These are phyloP conservation scores for Leptopilina boulardi DNA, from an alignment of 1,140 invertebrate genomes.

Conservation along the genomic window DNA sequence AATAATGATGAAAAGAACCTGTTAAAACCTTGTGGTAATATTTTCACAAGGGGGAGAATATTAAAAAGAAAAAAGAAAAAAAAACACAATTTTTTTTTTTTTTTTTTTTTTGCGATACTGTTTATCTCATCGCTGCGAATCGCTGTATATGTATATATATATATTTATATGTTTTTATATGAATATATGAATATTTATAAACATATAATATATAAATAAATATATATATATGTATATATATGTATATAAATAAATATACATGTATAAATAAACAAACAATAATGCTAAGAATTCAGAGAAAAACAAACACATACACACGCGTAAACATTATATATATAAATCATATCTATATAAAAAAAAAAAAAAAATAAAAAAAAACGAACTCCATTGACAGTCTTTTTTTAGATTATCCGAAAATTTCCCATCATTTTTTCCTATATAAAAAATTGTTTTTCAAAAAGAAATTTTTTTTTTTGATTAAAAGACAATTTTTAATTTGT, in stretches of 20 bases:
- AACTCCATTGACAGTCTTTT: conserved; percentile 56
- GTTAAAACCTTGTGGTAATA: conserved; percentile 34
- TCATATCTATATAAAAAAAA: conserved; percentile 63
- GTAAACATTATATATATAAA: conserved; percentile 61
- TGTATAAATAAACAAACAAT: conserved; percentile 52
- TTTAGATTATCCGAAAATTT: conserved; percentile 44
- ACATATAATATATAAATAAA: conserved; percentile 50
- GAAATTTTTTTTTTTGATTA: neutral
- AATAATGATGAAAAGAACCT: conserved; percentile 34
- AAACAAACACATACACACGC: conserved; percentile 53
- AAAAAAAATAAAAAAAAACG: conserved; percentile 61
- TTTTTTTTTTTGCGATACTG: conserved; percentile 27
- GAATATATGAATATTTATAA: conserved; percentile 48
- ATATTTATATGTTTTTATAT: conserved; percentile 37
- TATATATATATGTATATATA: conserved; percentile 51
- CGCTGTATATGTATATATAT: conserved; percentile 47
- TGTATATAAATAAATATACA: conserved; percentile 52
- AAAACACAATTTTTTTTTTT: conserved; percentile 7
- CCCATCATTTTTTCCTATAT: neutral
- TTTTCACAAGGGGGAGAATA: conserved; percentile 37
- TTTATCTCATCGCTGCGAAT: conserved; percentile 35
- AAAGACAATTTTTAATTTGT: neutral
- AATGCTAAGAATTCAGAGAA: conserved; percentile 54
- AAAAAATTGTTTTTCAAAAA: neutral
- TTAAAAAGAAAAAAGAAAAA: conserved; percentile 7